Evolutionary conservation across 2,797 vertebrate genomes (phyloP).

Genomic region (Channa striata): DNA sequence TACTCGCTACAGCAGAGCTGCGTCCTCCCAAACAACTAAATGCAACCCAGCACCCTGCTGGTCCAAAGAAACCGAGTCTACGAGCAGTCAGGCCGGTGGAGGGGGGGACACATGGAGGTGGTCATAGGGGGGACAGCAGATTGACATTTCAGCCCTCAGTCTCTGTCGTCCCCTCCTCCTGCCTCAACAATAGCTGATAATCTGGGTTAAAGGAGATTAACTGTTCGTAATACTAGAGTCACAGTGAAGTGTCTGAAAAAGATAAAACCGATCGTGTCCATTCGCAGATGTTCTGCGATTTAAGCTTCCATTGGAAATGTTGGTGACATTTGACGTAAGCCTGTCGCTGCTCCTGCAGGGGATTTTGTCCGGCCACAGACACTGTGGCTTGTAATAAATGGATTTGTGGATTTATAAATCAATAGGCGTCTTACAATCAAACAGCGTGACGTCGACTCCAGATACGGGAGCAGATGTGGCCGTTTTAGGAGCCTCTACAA

Average conservation of each 20-base stretch:
- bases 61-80: conserved; percentile 7
- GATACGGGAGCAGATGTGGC: conserved; percentile 53
- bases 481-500: neutral
- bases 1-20: neutral
- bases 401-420: conserved; percentile 69
- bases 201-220: conserved; percentile 78
- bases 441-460: conserved; percentile 47
- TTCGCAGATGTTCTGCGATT: too few species aligned
- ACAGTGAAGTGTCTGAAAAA: conserved; percentile 53
- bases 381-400: conserved; percentile 66
- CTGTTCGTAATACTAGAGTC: conserved; percentile 63
- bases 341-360: conserved; percentile 59
- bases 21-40: conserved; percentile 18
- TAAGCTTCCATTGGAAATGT: conserved; percentile 59
- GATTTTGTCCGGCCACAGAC: conserved; percentile 62
- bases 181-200: conserved; percentile 68
- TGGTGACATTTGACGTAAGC: conserved; percentile 76
- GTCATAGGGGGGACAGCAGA: conserved; percentile 51
- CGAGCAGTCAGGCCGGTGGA: neutral
- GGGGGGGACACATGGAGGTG: conserved; percentile 43
- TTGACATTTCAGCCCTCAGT: conserved; percentile 73
- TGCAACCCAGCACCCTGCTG: conserved; percentile 10
- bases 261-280: too few species aligned
- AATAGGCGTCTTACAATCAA: conserved; percentile 55
- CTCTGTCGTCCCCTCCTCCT: conserved; percentile 16